phyloP scores from a whole-genome alignment of 2,797 vertebrate genomes.

The Mus caroli region DNA sequence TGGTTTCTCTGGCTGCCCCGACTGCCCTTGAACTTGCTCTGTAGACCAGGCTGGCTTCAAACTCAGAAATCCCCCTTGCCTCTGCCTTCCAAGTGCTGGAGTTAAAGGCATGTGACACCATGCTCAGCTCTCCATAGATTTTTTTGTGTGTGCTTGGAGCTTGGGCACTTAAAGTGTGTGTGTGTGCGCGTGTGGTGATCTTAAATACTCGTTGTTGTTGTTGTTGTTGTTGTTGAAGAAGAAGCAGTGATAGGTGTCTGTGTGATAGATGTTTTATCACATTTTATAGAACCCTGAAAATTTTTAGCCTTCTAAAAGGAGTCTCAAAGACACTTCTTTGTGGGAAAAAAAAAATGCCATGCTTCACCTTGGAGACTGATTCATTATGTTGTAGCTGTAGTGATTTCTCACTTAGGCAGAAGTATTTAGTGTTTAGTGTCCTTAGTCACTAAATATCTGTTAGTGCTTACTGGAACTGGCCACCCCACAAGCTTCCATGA shows the following conservation, averaged over 20 bases:
- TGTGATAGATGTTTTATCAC: background rate
- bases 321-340: conserved; percentile 1
- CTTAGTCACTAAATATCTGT: conserved; percentile 2
- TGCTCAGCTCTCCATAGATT: background rate
- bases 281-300: conserved; percentile 32
- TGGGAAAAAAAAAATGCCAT: background rate
- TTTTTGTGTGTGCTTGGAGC: background rate
- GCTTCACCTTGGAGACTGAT: conserved; percentile 8
- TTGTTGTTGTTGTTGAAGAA: background rate
- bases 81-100: no score
- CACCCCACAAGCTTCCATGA: background rate
- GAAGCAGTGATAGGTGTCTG: background rate
- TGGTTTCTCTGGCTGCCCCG: background rate
- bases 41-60: background rate
- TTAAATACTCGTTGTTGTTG: background rate
- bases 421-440: background rate
- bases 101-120: background rate
- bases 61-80: background rate
- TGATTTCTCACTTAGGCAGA: conserved; percentile 10
- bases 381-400: conserved; percentile 52
- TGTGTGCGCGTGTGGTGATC: background rate
- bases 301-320: background rate
- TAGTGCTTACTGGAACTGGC: background rate
- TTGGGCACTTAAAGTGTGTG: background rate
- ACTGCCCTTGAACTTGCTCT: background rate